These are phyloP conservation scores for Aricia agestis DNA, from an alignment of 1,140 invertebrate species.

Conservation along the genomic window DNA sequence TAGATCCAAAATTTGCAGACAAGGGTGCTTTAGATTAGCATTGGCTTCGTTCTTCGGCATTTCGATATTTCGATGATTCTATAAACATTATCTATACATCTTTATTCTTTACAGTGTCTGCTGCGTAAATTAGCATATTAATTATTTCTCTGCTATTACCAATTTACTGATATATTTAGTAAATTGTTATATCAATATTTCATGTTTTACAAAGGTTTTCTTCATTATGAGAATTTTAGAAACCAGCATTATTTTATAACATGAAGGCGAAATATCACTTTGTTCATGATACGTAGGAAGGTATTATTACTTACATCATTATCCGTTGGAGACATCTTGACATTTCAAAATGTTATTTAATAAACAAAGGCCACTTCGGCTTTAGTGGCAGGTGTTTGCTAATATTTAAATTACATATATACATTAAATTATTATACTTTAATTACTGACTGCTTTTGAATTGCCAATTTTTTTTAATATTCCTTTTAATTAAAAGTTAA, in stretches of 20 bases:
- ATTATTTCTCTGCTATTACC: background rate
- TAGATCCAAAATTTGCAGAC: background rate
- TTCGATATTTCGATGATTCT: too few species aligned
- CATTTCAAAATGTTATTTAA: background rate
- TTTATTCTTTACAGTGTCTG: background rate
- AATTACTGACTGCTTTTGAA: background rate
- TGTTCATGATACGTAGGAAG: background rate
- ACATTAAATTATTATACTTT: background rate
- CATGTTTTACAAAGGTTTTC: too few species aligned
- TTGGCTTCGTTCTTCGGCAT: constrained; percentile 10
- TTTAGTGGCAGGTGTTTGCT: background rate
- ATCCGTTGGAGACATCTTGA: background rate
- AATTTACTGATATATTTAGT: background rate
- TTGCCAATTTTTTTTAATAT: background rate
- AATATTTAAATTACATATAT: background rate
- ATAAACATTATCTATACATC: too few species aligned
- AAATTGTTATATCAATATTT: too few species aligned
- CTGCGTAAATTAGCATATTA: background rate
- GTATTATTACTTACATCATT: background rate
- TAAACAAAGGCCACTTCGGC: background rate
- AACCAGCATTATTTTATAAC: too few species aligned
- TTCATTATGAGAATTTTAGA: too few species aligned
- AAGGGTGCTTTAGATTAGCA: constrained; percentile 5
- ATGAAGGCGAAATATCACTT: too few species aligned
- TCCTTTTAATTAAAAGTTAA: background rate